phyloP scores from a whole-genome alignment of 2,797 vertebrate species.

The Eurystomus glaucurus region DNA sequence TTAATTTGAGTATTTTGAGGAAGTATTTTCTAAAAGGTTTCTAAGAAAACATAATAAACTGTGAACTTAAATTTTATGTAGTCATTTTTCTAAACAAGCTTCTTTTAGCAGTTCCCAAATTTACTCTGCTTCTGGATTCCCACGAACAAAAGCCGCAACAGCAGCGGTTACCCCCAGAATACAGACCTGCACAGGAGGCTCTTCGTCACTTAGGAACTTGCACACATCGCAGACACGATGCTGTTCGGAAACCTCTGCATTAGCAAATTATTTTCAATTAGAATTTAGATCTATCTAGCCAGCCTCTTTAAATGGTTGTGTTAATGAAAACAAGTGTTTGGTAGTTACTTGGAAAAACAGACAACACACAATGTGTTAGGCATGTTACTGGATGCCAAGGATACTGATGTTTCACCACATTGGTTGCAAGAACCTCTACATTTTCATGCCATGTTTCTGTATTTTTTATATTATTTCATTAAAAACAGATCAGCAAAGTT shows the following conservation, averaged over 20 bases:
- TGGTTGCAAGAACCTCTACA: not conserved
- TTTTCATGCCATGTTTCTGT: not conserved
- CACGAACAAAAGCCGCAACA: fast-evolving
- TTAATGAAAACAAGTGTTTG: not conserved
- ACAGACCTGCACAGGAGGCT: not conserved
- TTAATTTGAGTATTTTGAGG: not conserved
- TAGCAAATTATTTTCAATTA: not conserved
- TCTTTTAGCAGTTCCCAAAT: not conserved
- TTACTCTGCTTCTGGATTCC: not conserved
- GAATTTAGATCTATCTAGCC: not conserved
- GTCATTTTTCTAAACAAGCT: not conserved
- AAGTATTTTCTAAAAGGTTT: not conserved
- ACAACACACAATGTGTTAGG: not conserved
- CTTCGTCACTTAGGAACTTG: not conserved
- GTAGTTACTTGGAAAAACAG: not conserved
- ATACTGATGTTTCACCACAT: not conserved
- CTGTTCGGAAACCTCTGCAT: not conserved
- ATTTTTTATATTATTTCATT: not conserved
- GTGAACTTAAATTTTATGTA: not conserved
- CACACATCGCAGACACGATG: not conserved
- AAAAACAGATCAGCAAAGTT: not conserved
- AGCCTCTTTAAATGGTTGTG: not conserved
- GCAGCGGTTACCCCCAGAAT: not conserved
- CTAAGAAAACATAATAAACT: not conserved
- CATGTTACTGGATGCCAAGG: not conserved